These are phyloP conservation scores for Cephonodes hylas DNA, from an alignment of 2,888 invertebrate species.

Conservation along the genomic window DNA sequence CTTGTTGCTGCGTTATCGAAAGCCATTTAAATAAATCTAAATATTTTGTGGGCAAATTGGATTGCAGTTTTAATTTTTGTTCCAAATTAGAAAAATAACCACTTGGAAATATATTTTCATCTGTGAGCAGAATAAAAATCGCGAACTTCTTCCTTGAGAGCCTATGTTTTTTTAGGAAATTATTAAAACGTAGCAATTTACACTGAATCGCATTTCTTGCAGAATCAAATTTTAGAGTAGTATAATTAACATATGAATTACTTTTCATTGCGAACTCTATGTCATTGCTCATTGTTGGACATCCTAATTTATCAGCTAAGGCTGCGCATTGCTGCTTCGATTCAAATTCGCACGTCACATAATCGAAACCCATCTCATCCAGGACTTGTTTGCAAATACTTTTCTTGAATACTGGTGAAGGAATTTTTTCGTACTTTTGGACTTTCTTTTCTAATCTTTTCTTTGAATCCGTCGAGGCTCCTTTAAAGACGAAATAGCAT, in stretches of 20 bases:
- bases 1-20: not conserved
- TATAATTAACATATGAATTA: slow-evolving; percentile 36
- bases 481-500: slow-evolving; percentile 47
- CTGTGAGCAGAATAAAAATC: slow-evolving; percentile 36
- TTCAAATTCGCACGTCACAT: slow-evolving; percentile 35
- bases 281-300: slow-evolving; percentile 43
- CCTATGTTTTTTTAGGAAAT: slow-evolving; percentile 28
- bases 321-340: slow-evolving; percentile 40
- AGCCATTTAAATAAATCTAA: slow-evolving; percentile 4
- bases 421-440: not conserved
- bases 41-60: not conserved
- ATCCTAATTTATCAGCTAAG: slow-evolving; percentile 38
- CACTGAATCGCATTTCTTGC: slow-evolving; percentile 15
- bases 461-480: slow-evolving; percentile 32
- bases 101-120: slow-evolving; percentile 30
- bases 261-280: slow-evolving; percentile 40
- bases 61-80: not conserved
- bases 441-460: slow-evolving; percentile 19
- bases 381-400: slow-evolving; percentile 37
- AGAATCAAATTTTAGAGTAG: slow-evolving; percentile 20
- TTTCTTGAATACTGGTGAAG: slow-evolving; percentile 33
- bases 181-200: slow-evolving; percentile 28
- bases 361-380: slow-evolving; percentile 39
- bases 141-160: slow-evolving; percentile 33
- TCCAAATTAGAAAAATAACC: slow-evolving; percentile 28